Base-by-base conservation (phyloP, 2,113 vertebrate genomes). In the Taurulus bubalis region DNA sequence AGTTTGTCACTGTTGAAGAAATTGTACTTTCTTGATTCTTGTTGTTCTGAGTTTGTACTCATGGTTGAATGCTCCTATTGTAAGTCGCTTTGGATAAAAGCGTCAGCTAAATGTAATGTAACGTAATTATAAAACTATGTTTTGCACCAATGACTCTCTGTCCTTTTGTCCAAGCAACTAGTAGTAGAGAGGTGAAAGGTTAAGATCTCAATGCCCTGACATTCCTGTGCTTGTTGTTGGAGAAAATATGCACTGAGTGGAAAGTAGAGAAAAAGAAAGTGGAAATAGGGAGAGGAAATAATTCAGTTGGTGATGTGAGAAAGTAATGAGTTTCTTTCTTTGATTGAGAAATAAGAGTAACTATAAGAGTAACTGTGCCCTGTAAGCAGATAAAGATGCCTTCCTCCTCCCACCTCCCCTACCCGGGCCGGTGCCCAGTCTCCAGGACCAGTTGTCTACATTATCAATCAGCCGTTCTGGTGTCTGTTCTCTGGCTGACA, bases 381-480 rank as follows among this genome's bases (percentile, higher is more conserved):
- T 68, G 40, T 3, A 2, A 38, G 72, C 28, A 51, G 65, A 34
- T 59, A 2, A 18, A 18, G 15, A 55, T 38, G 24, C 36, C 14
- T 11, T 1, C 24, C 32, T 14, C 6, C 14, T 15, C 22, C 26
- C 47, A 0, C 0, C 47, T 11, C 22, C 1, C 28, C 3, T 3
- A 18, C 30, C 11, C 65, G 15, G 14, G 40, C 62, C 32, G 1
- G 2, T 56, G 22, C 8, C 65, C 24, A 26, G 71, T 75, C 69
- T 73, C 36, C 45, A 36, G 70, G 28, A 69, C 77, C 89, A 91
- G 87, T 88, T 91, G 86, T 88, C 64, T 79, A 49, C 71, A 60
- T 86, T 85, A 85, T 90, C 87, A 86, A 76, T 92, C 91, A 90
- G 51, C 72, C 72, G 24, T 14, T 16, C 47, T 73, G 75, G 26